A percentile compares a stretch with the other conserved stretches of the same genome.
These are phyloP conservation scores for Acanthisitta chloris DNA, from an alignment of 2,113 vertebrate genomes.

Conservation along the genomic window DNA sequence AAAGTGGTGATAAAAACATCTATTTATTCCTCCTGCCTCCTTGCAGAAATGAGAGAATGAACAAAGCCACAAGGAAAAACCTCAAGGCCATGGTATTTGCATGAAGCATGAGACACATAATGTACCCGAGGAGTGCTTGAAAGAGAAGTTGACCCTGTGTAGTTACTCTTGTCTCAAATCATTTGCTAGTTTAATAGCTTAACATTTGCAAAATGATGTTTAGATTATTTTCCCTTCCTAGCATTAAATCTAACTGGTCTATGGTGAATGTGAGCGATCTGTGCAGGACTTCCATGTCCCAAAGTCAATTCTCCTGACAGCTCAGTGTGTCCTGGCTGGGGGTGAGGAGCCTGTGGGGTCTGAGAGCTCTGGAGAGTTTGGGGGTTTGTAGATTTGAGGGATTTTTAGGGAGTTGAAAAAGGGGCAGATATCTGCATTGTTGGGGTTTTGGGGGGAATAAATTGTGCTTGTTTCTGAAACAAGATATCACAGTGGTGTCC, in stretches of 20 bases:
- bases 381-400: neutral
- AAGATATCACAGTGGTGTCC: neutral
- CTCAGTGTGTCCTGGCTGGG: neutral
- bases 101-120: neutral
- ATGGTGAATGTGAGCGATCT: neutral
- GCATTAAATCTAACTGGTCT: neutral
- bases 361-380: neutral
- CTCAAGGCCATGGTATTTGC: slow-evolving; percentile 21
- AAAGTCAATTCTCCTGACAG: neutral
- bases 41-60: slow-evolving; percentile 13
- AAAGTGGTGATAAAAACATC: slow-evolving; percentile 62
- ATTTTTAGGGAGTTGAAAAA: neutral
- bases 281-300: neutral
- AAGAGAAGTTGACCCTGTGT: slow-evolving; percentile 39
- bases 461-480: fast-evolving
- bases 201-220: slow-evolving; percentile 59
- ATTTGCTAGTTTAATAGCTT: slow-evolving; percentile 65
- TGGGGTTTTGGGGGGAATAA: neutral
- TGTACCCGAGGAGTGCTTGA: slow-evolving; percentile 20
- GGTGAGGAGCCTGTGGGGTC: neutral
- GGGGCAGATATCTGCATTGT: fast-evolving
- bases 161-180: slow-evolving; percentile 55
- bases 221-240: neutral
- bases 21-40: slow-evolving; percentile 52
- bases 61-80: slow-evolving; percentile 40